phyloP scores from a whole-genome alignment of 1,140 invertebrate species.

The Thalassaphorura encarpata region DNA sequence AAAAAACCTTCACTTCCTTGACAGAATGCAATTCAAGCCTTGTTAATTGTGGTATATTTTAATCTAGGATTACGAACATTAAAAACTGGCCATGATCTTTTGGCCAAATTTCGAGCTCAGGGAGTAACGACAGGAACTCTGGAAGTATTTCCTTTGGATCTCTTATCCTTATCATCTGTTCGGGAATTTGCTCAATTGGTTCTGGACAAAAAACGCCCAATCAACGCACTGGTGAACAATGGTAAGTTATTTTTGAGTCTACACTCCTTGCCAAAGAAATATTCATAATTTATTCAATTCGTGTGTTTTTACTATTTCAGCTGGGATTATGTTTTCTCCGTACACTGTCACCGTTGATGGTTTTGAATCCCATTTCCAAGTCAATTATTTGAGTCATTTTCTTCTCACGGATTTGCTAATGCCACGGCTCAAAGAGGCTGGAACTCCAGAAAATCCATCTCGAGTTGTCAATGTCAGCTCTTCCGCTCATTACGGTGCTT shows the following conservation, averaged over 20 bases:
- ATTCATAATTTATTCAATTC: neutral
- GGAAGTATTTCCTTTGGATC: slow-evolving; percentile 45
- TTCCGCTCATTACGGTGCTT: slow-evolving; percentile 51
- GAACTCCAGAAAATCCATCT: slow-evolving; percentile 36
- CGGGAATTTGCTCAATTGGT: slow-evolving; percentile 59
- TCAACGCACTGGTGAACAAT: slow-evolving; percentile 73
- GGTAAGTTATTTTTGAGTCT: too few species aligned
- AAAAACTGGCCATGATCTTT: slow-evolving; percentile 46
- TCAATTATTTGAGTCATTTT: slow-evolving; percentile 83
- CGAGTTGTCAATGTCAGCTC: slow-evolving; percentile 83
- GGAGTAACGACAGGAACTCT: slow-evolving; percentile 43
- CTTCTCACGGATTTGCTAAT: slow-evolving; percentile 72
- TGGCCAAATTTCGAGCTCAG: slow-evolving; percentile 44
- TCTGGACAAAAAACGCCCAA: slow-evolving; percentile 48
- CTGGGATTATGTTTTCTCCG: slow-evolving; percentile 75
- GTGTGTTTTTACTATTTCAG: slow-evolving; percentile 39
- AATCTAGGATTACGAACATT: slow-evolving; percentile 45
- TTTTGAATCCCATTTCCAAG: slow-evolving; percentile 69
- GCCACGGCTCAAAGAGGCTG: slow-evolving; percentile 45
- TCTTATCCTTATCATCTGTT: slow-evolving; percentile 61
- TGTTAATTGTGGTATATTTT: too few species aligned
- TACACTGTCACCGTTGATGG: slow-evolving; percentile 64
- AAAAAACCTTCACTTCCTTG: neutral
- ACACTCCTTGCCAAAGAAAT: too few species aligned
- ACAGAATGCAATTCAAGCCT: too few species aligned